A percentile compares a stretch with the other conserved stretches of the same genome.
phyloP scores from a whole-genome alignment of 2,888 invertebrate genomes.

The Gnatocerus cornutus region DNA sequence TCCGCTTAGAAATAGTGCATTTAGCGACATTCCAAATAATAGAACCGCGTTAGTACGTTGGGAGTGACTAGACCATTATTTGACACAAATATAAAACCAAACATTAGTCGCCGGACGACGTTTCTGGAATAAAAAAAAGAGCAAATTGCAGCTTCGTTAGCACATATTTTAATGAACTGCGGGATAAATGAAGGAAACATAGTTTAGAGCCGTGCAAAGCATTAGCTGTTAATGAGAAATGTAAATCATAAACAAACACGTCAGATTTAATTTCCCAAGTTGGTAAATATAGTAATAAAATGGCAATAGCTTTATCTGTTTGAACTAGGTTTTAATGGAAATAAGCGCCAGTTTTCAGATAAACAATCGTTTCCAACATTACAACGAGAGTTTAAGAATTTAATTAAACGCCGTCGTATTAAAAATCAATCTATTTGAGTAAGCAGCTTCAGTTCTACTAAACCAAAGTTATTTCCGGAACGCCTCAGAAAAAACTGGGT shows the following conservation, averaged over 20 bases:
- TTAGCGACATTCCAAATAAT: neutral
- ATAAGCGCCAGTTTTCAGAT: neutral
- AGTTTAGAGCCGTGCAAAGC: neutral
- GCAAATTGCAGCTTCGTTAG: neutral
- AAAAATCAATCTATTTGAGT: slow-evolving; percentile 2
- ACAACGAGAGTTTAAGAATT: neutral
- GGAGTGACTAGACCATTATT: neutral
- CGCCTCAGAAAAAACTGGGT: neutral
- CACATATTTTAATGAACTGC: neutral
- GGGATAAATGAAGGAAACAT: neutral
- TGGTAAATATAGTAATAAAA: slow-evolving; percentile 1
- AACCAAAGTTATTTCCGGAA: neutral
- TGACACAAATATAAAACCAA: neutral
- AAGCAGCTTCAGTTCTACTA: neutral
- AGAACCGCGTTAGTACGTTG: neutral
- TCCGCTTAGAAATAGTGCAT: slow-evolving; percentile 6
- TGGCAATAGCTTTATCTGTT: slow-evolving; percentile 3
- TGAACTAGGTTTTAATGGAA: slow-evolving; percentile 10
- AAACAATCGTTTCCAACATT: neutral
- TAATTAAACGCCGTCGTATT: neutral
- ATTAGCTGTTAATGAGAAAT: slow-evolving; percentile 1
- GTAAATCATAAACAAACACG: slow-evolving; percentile 1
- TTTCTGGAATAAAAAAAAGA: neutral
- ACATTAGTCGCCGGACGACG: neutral
- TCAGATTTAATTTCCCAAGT: slow-evolving; percentile 5